Evolutionary conservation across 2,888 invertebrate genomes (phyloP).

Genomic region (Drosophila flavopinicola): DNA sequence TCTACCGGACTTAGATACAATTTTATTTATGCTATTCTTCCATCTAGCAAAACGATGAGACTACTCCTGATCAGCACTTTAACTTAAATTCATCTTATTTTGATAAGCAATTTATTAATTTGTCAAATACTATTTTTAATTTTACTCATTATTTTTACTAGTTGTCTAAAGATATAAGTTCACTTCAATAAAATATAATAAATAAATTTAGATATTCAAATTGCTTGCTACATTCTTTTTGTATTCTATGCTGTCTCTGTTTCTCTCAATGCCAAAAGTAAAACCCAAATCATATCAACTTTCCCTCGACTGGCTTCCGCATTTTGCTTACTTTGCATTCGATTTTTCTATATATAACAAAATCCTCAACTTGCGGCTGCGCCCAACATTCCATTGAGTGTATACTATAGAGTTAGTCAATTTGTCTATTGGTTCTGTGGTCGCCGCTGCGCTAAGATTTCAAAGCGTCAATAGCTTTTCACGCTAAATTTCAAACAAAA

Average conservation of each 20-base stretch:
- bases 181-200: too few relatives aligned
- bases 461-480: slow-evolving; percentile 39
- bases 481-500: neutral
- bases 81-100: too few relatives aligned
- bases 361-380: slow-evolving; percentile 38
- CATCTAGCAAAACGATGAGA: too few relatives aligned
- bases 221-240: too few relatives aligned
- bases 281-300: slow-evolving; percentile 42
- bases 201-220: too few relatives aligned
- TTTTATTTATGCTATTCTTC: too few relatives aligned
- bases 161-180: too few relatives aligned
- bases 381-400: slow-evolving; percentile 63
- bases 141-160: too few relatives aligned
- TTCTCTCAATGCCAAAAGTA: slow-evolving; percentile 41
- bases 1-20: too few relatives aligned
- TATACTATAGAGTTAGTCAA: slow-evolving; percentile 9
- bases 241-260: neutral
- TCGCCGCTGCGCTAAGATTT: slow-evolving; percentile 47
- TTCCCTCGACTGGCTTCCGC: slow-evolving; percentile 63
- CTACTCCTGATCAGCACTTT: too few relatives aligned
- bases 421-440: slow-evolving; percentile 52
- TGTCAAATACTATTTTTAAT: too few relatives aligned
- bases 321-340: slow-evolving; percentile 34
- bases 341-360: slow-evolving; percentile 17
- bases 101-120: too few relatives aligned